Evolutionary conservation across 2,888 invertebrate genomes (phyloP).

Genomic region (Pomacea canaliculata): DNA sequence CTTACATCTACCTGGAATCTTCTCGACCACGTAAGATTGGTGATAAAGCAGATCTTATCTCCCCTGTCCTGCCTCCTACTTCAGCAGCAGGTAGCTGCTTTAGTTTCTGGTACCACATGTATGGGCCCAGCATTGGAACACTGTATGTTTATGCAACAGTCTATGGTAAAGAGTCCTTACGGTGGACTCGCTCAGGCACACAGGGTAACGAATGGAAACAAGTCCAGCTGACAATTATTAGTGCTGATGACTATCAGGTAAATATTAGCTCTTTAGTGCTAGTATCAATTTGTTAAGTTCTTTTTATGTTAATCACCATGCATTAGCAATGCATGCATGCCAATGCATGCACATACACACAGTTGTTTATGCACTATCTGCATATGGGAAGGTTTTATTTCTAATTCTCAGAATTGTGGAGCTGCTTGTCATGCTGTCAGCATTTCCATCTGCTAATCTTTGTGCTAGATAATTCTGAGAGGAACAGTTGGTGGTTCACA

Average conservation of each 20-base stretch:
- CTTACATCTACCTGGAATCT: slow-evolving; percentile 86
- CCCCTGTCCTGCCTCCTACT: slow-evolving; percentile 44
- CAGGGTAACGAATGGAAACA: slow-evolving; percentile 55
- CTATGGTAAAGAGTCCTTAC: slow-evolving; percentile 36
- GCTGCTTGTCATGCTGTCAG: too few species aligned
- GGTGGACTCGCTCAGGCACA: slow-evolving; percentile 54
- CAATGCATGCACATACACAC: too few species aligned
- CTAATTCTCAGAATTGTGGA: too few species aligned
- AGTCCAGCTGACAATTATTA: slow-evolving; percentile 40
- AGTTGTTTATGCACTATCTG: too few species aligned
- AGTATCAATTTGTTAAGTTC: too few species aligned
- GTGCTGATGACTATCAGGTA: slow-evolving; percentile 33
- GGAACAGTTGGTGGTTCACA: slow-evolving; percentile 25
- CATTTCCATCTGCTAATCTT: too few species aligned
- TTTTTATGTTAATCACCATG: too few species aligned
- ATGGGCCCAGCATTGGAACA: slow-evolving; percentile 59
- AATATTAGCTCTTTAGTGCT: neutral
- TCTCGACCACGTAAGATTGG: slow-evolving; percentile 75
- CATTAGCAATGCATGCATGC: too few species aligned
- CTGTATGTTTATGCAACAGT: slow-evolving; percentile 50
- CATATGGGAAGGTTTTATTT: too few species aligned
- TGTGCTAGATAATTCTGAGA: slow-evolving; percentile 8
- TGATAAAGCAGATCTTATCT: slow-evolving; percentile 74
- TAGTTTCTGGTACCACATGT: slow-evolving; percentile 65
- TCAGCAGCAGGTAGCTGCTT: slow-evolving; percentile 50